Evolutionary conservation across 2,113 vertebrate genomes (phyloP), one percentile per base, ranked within the genome.

Genomic region (Aptenodytes forsteri): DNA sequence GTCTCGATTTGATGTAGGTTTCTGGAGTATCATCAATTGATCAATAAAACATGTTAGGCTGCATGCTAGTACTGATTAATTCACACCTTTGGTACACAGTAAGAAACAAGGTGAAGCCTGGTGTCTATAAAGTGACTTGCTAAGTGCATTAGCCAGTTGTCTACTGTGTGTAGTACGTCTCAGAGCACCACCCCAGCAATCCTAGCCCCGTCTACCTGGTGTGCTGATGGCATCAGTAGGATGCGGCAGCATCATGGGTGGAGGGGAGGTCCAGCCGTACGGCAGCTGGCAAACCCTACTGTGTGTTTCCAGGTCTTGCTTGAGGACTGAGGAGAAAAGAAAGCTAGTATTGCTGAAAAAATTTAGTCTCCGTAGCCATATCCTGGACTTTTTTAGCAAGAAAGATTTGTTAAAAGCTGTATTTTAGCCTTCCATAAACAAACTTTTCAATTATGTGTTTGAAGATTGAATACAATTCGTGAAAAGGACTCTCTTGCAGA

Each of bases 31-130:
- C 84, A 88, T 71, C 95, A 95, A 50, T 87, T 97, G 97, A 97
- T 97, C 91, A 97, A 96, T 97, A 97, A 97, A 97, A 96, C 94
- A 96, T 96, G 95, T 93, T 92, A 88, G 95, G 78, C 95, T 88
- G 87, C 91, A 90, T 97, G 96, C 87, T 91, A 91, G 82, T 47
- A 12, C 93, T 97, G 95, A 96, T 97, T 95, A 97, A 97, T 97
- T 96, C 95, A 96, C 96, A 91, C 93, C 91, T 97, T 95, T 95
- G 91, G 87, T 96, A 90, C 95, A 71, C 79, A 83, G 84, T 47
- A 17, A 93, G 94, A 78, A 91, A 54, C 87, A 87, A 95, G 89
- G 89, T 91, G 94, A 97, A 93, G 71, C 89, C 85, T 94, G 85
- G 75, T 94, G 93, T 86, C 89, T 97, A 77, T 96, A 94, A 96